phyloP scores from a whole-genome alignment of 2,113 vertebrate genomes.

The Zosterops hypoxanthus region DNA sequence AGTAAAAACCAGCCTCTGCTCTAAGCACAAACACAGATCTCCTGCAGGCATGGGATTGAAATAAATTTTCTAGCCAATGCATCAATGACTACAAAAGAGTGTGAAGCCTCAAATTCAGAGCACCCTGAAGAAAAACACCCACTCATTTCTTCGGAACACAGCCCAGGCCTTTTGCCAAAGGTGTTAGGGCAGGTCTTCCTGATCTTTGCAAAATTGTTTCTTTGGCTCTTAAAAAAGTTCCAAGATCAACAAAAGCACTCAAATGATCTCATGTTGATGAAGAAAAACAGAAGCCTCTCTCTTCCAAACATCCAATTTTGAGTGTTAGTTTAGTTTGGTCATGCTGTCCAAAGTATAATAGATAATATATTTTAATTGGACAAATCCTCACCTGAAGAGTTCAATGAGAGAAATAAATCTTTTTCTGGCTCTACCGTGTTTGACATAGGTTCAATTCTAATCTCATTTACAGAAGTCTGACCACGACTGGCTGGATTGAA shows the following conservation, averaged over 20 bases:
- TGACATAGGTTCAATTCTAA: conserved; percentile 58
- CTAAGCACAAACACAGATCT: neutral
- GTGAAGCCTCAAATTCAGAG: neutral
- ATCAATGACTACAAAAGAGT: neutral
- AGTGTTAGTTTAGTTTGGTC: neutral
- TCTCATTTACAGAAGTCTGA: conserved; percentile 46
- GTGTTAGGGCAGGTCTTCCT: neutral
- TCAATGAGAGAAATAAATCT: conserved; percentile 43
- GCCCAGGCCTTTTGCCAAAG: neutral
- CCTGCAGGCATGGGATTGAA: neutral
- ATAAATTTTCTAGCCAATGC: neutral
- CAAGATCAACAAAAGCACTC: neutral
- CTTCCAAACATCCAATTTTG: neutral
- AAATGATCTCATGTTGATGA: neutral
- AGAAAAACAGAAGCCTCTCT: neutral
- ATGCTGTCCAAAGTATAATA: conserved; percentile 23
- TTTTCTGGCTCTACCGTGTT: conserved; percentile 30
- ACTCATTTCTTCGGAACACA: neutral
- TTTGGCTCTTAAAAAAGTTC: neutral
- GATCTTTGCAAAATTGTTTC: neutral
- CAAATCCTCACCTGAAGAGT: neutral
- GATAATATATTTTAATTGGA: conserved; percentile 49
- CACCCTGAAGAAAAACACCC: neutral
- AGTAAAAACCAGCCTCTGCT: neutral
- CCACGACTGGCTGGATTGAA: neutral